Percentiles rank a stretch among this genome's conserved stretches.
Conservation (phyloP, 1,140 invertebrate species). For the Ylistrum balloti region DNA sequence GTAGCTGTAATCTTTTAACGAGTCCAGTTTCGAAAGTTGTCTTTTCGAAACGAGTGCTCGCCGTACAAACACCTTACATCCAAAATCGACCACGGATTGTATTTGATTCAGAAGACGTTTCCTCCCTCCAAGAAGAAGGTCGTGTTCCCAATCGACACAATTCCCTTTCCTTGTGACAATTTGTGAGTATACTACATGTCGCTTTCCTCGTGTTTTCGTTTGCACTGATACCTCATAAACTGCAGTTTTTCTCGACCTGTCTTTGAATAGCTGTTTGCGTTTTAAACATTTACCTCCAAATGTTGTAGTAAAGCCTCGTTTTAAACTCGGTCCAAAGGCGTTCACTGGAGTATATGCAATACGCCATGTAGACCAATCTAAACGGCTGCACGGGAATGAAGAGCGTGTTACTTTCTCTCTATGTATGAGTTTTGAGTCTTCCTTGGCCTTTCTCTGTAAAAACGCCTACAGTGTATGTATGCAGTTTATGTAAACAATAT, state of each 20-base stretch:
- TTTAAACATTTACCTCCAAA: not conserved
- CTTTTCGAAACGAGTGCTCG: conserved; percentile 43
- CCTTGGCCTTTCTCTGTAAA: too few species aligned
- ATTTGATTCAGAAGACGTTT: conserved; percentile 13
- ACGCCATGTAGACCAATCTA: not conserved
- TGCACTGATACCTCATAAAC: conserved; percentile 58
- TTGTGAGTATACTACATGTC: conserved; percentile 51
- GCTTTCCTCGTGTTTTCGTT: conserved; percentile 47
- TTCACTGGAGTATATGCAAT: not conserved
- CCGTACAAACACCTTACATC: conserved; percentile 52
- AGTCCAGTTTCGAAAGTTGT: conserved; percentile 39
- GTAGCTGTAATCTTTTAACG: conserved; percentile 47
- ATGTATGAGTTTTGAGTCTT: not conserved
- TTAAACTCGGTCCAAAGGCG: not conserved
- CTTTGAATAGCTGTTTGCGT: conserved; percentile 28
- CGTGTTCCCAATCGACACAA: not conserved
- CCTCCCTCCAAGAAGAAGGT: conserved; percentile 41
- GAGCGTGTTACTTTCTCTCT: conserved; percentile 3
- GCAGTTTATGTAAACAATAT: too few species aligned
- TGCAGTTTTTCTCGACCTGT: conserved; percentile 37
- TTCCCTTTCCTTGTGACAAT: not conserved
- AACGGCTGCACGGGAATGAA: not conserved
- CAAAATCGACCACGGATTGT: not conserved
- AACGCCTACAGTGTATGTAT: too few species aligned
- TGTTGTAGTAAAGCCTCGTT: conserved; percentile 12